phyloP scores from a whole-genome alignment of 1,140 invertebrate species.

The Aphelenchoides avenae region DNA sequence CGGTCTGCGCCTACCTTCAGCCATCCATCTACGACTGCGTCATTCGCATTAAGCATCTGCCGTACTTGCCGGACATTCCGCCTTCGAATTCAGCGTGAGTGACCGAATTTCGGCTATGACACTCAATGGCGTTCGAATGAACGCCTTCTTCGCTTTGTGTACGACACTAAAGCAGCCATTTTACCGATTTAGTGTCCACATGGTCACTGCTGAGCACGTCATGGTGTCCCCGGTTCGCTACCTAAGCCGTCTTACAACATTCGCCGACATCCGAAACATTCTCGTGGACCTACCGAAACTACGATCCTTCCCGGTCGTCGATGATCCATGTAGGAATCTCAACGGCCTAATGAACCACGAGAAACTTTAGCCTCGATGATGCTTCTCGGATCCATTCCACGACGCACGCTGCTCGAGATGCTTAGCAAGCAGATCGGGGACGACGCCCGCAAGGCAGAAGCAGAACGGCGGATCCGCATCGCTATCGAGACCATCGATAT shows the following conservation, averaged over 20 bases:
- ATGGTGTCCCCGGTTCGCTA: constrained; percentile 51
- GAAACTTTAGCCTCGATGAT: constrained; percentile 51
- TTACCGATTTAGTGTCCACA: constrained; percentile 47
- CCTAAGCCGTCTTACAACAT: constrained; percentile 49
- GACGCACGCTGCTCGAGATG: constrained; percentile 46
- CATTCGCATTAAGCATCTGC: constrained; percentile 92
- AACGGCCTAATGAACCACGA: not conserved
- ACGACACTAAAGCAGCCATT: constrained; percentile 5
- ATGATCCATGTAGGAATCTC: constrained; percentile 38
- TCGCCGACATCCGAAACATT: constrained; percentile 47
- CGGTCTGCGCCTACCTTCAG: constrained; percentile 81
- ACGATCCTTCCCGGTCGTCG: constrained; percentile 53
- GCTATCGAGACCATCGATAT: constrained; percentile 57
- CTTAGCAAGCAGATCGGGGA: constrained; percentile 52
- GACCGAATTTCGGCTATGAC: constrained; percentile 2
- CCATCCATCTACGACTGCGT: constrained; percentile 97
- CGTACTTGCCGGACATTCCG: constrained; percentile 70
- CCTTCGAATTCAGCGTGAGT: constrained; percentile 51
- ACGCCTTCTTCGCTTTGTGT: constrained; percentile 11
- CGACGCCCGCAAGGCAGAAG: constrained; percentile 50
- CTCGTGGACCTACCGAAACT: constrained; percentile 49
- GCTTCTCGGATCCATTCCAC: constrained; percentile 52
- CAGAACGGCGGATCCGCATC: constrained; percentile 44
- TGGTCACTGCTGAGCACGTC: constrained; percentile 52
- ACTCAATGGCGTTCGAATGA: not conserved